Evolutionary conservation across 2,888 invertebrate genomes (phyloP).

Genomic region (Cantharis lateralis): DNA sequence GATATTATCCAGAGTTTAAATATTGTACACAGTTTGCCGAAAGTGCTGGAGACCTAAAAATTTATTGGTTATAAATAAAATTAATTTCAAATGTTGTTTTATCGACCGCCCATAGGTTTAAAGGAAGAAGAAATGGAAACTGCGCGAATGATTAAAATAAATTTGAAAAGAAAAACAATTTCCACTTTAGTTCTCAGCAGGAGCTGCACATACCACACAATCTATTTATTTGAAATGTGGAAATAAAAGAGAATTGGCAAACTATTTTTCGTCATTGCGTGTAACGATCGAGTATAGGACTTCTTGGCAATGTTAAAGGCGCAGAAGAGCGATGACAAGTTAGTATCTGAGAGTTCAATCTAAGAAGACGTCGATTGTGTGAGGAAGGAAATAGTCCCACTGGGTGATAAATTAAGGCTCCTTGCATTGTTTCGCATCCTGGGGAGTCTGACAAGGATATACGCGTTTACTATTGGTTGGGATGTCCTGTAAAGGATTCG

Average conservation of each 20-base stretch:
- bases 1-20: too few species aligned
- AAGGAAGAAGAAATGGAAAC: neutral
- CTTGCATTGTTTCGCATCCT: slow-evolving; percentile 54
- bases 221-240: neutral
- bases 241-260: neutral
- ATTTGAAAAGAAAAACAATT: neutral
- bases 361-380: slow-evolving; percentile 53
- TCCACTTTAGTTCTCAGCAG: neutral
- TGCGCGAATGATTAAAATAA: neutral
- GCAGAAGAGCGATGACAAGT: slow-evolving; percentile 51
- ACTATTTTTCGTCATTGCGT: slow-evolving; percentile 10
- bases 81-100: too few species aligned
- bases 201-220: neutral
- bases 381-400: slow-evolving; percentile 54
- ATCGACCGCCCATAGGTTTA: neutral
- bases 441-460: slow-evolving; percentile 54
- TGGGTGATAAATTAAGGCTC: slow-evolving; percentile 56
- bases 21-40: too few species aligned
- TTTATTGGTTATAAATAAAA: too few species aligned
- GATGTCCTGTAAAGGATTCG: slow-evolving; percentile 49
- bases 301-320: neutral
- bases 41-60: too few species aligned
- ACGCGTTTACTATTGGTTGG: slow-evolving; percentile 47
- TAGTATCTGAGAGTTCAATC: slow-evolving; percentile 52
- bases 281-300: neutral